Evolutionary conservation across 2,113 vertebrate species (phyloP), one percentile per base, ranked within the genome.

Genomic region (Rhinolophus sinicus): DNA sequence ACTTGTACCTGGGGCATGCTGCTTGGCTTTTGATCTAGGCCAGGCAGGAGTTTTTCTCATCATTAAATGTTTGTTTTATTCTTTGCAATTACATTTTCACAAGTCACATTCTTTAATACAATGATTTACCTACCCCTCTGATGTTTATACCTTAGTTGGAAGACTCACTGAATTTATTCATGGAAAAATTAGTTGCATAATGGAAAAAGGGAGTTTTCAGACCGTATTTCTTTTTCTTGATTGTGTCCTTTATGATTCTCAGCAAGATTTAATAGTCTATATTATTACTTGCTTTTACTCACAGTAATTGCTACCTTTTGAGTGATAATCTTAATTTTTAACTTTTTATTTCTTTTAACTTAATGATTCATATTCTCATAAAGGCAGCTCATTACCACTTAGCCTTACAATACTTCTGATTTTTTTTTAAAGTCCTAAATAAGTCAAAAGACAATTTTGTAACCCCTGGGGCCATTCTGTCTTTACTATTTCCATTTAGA

Each of bases 401-500:
- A 65, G 83, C 24, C 50, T 77, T 50, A 60, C 33, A 69, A 14
- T 38, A 14, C 28, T 64, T 92, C 47, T 93, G 40, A 89, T 69
- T 90, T 38, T 78, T 78, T 94, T 69, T 89, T 62, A 72, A 94
- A 86, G 15, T 73, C 75, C 44, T 62, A 26, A 30, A 73, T 97
- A 96, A 83, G 93, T 96, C 88, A 95, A 94, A 90, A 97, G 89
- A 30, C 8, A 1, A 84, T 97, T 91, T 83, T 78, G 1, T 60
- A 89, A 87, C 72, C 96, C 69, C 38, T 93, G 65, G n/a, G 97
- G 18, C 44, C 76, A 72, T 81, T 95, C 76, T 96, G 72, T 94
- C 94, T 89, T 97, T 96, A 78, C 24, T 86, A 0, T 98, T 98
- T 98, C 54, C 67, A 75, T 93, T 97, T 58, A 92, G 90, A 93